Evolutionary conservation across 92 coral and sea anemone species (phyloP), one percentile per base, ranked within the genome.

Genomic region (Palythoa heliodiscus): DNA sequence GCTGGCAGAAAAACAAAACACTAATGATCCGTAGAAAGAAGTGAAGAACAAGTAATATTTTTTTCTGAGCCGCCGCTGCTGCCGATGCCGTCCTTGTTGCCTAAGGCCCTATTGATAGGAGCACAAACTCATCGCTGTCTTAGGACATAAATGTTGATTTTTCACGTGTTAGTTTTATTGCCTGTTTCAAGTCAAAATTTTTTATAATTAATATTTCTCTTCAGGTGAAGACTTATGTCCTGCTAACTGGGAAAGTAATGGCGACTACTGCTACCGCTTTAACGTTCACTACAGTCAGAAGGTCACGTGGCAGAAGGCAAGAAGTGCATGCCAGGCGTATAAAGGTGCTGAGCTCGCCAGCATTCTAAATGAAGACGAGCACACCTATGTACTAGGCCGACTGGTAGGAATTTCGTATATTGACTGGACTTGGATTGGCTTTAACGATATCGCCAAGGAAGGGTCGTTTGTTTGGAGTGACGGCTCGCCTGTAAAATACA

Each of bases 161-260:
- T 29, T 29, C 35, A 29, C 1, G 35, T 29, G 9, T 43, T 43
- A 43, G 50, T 43, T 43, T 43, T 43, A 24, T 19, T 63, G 1
- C 11, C 10, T 63, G 1, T 8, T 19, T 63, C 11, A n/a, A 63
- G 69, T 5, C 25, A 1, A 63, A 63, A n/a, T 63, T 37, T 69
- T 12, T 69, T 69, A 37, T 69, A 0, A 19, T 12, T n/a, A 64
- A 15, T 19, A n/a, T 22, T 64, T 69, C 5, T 19, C 20, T 58
- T 37, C 58, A 97, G 99, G 99, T 69, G 90, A 87, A 39, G 93
- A 93, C 76, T 78, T 95, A 38, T 97, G 99, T 64, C 99, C 99
- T 5, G 78, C 72, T 12, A 92, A 90, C 84, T 97, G 99, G 98
- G 87, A 91, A 57, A 87, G 85, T 64, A 89, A 91, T 66, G 96